Evolutionary conservation across 2,888 invertebrate species (phyloP).

Genomic region (Drosophila anceps): DNA sequence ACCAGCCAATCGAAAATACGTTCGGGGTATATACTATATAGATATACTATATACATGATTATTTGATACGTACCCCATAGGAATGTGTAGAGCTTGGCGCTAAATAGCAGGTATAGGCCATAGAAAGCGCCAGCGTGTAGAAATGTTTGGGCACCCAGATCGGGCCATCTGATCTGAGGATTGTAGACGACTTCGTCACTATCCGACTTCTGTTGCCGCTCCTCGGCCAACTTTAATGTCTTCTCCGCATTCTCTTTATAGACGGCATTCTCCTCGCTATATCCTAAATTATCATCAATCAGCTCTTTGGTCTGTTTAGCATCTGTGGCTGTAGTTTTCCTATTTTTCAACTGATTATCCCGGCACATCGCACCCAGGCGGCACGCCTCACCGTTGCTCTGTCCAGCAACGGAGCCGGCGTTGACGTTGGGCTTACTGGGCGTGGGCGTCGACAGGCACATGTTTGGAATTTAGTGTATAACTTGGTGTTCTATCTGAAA

Average conservation of each 20-base stretch:
- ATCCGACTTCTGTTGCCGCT: conserved; percentile 22
- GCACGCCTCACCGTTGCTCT: conserved; percentile 46
- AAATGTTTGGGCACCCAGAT: conserved; percentile 89
- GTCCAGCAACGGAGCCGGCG: conserved; percentile 12
- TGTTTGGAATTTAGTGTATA: conserved; percentile 21
- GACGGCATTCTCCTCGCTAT: conserved; percentile 80
- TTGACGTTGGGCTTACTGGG: conserved; percentile 30
- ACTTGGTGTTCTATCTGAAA: conserved; percentile 33
- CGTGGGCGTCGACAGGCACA: conserved; percentile 81
- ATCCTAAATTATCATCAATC: conserved; percentile 74
- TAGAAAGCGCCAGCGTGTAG: conserved; percentile 90
- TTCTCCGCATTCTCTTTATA: conserved; percentile 70
- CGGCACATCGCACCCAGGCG: conserved; percentile 40
- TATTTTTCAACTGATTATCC: conserved; percentile 53
- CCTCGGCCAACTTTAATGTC: conserved; percentile 13
- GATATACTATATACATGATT: neutral
- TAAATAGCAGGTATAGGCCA: conserved; percentile 89
- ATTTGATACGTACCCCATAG: conserved; percentile 89
- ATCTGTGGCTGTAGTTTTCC: conserved; percentile 54
- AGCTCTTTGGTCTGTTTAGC: conserved; percentile 52
- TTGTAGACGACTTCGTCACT: conserved; percentile 85
- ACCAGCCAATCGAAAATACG: neutral
- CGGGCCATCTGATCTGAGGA: conserved; percentile 90
- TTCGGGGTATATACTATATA: neutral
- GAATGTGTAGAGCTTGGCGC: conserved; percentile 88